Base-by-base conservation (phyloP, 2,113 vertebrate species). In the Chaenogobius annularis region DNA sequence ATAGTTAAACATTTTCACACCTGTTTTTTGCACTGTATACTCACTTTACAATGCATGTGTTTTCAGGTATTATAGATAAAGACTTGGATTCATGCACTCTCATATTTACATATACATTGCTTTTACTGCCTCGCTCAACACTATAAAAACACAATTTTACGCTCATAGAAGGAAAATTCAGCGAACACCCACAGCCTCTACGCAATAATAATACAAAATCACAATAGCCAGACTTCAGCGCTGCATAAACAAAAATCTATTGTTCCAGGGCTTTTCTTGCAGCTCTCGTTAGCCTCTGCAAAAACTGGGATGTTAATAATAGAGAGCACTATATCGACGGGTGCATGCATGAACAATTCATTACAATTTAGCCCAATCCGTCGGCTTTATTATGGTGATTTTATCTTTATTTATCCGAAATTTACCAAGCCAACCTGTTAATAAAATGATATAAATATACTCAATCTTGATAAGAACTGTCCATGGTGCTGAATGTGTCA, bases 401-500 rank as follows among this genome's bases (percentile, higher is more conserved):
- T 72, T 61, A 43, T 43, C 40, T 8, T 40, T 63, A 63, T 63
- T 63, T 63, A 43, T 3, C 35, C 10, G 5, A 19, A 7, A 43
- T 63, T 63, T 63, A 11, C 35, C 61, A 19, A 40, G 19, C 10
- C 9, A 63, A 15, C 17, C 5, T 62, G 17, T 37, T 56, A 20
- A 62, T 75, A 72, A 11, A 71, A 66, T 79, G 63, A 40, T 64
- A 54, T 23, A 63, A 22, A 40, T 5, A 17, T 44, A 20, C 44
- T 55, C 4, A 52, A 61, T 31, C 70, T 13, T 44, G 17, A 55
- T 13, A 71, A 73, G 87, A 90, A 73, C 92, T 93, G 62, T 91
- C 92, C 89, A 19, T 70, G 92, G 90, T 93, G 35, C 92, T 93
- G 90, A 92, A 88, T 26, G 10, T 58, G 22, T 13, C 55, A 14